Conservation (phyloP, 2,113 vertebrate species). For the Mastomys coucha region DNA sequence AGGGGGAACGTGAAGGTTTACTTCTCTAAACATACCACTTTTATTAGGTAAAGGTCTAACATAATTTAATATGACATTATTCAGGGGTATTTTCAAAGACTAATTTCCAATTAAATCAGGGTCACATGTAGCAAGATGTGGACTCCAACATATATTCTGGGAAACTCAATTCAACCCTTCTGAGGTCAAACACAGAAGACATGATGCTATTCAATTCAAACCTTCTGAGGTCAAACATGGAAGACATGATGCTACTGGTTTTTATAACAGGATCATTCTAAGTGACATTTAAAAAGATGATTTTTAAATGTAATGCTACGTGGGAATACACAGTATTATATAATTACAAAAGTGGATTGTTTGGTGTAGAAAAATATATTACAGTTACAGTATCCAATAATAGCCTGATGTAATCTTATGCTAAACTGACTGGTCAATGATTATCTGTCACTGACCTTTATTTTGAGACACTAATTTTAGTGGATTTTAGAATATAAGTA, state of each 20-base stretch:
- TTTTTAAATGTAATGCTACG: not conserved
- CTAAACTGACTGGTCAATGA: not conserved
- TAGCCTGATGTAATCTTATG: not conserved
- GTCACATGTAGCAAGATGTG: not conserved
- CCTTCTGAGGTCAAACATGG: not conserved
- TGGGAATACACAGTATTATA: not conserved
- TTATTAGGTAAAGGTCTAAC: not conserved
- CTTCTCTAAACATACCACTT: not conserved
- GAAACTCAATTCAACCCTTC: not conserved
- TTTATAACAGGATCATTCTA: constrained; percentile 2
- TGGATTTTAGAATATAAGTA: not conserved
- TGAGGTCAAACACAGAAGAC: not conserved
- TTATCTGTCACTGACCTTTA: not conserved
- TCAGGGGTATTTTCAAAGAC: not conserved
- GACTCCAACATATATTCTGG: not conserved
- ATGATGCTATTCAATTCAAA: not conserved
- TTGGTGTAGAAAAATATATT: not conserved
- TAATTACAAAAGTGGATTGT: not conserved
- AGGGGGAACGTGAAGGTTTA: not conserved
- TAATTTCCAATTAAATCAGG: not conserved
- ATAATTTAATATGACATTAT: not conserved
- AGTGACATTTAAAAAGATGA: not conserved
- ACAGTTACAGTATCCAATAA: not conserved
- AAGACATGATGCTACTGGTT: not conserved
- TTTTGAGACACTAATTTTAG: not conserved